Evolutionary conservation across 2,797 vertebrate genomes (phyloP).

Genomic region (Acropternis orthonyx): DNA sequence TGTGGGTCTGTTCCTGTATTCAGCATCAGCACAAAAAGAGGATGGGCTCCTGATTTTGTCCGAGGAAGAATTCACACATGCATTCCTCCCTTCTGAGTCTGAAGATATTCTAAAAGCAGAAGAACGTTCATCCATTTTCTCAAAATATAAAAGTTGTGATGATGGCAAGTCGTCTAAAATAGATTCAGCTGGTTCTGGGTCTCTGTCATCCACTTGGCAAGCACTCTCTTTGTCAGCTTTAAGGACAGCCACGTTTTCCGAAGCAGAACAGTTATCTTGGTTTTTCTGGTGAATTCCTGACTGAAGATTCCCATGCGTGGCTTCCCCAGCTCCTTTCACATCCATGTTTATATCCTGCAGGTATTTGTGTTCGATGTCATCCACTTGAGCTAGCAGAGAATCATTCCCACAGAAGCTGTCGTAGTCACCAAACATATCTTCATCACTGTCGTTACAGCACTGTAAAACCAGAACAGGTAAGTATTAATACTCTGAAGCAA

Average conservation of each 20-base stretch:
- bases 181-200: conserved; percentile 46
- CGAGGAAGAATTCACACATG: neutral
- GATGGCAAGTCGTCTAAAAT: conserved; percentile 77
- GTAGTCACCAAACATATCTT: conserved; percentile 89
- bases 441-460: conserved; percentile 81
- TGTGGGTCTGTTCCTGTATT: neutral
- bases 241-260: neutral
- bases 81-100: neutral
- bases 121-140: conserved; percentile 54
- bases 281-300: neutral
- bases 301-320: neutral
- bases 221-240: neutral
- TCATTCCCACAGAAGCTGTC: conserved; percentile 84
- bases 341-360: neutral
- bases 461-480: conserved; percentile 43
- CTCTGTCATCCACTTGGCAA: neutral
- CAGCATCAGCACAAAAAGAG: neutral
- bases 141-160: conserved; percentile 80
- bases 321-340: neutral
- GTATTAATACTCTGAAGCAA: neutral
- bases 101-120: neutral
- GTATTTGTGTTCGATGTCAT: conserved; percentile 74
- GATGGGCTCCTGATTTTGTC: neutral
- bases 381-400: conserved; percentile 83
- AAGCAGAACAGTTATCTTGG: neutral